Evolutionary conservation across 2,888 invertebrate species (phyloP).

Genomic region (Apodemia mormo): DNA sequence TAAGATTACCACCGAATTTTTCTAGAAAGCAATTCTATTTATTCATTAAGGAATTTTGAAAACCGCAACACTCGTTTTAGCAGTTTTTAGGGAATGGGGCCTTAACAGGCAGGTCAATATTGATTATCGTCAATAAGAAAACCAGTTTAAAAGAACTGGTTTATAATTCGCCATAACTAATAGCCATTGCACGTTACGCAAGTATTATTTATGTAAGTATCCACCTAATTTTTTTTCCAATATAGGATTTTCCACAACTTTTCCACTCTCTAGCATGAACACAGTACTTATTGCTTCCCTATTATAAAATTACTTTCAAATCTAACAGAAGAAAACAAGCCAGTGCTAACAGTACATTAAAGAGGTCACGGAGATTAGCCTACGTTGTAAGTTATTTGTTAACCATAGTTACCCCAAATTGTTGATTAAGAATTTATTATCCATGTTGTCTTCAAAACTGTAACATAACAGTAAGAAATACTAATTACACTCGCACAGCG

Average conservation of each 20-base stretch:
- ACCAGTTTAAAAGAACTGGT: constrained; percentile 6
- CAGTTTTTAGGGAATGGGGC: too few relatives aligned
- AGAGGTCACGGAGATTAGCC: constrained; percentile 41
- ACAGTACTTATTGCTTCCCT: neutral
- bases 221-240: neutral
- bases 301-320: neutral
- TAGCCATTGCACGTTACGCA: neutral
- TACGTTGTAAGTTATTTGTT: constrained; percentile 35
- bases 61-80: too few relatives aligned
- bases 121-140: neutral
- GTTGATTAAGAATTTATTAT: constrained; percentile 56
- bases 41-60: too few relatives aligned
- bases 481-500: constrained; percentile 11
- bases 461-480: constrained; percentile 16
- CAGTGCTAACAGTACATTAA: constrained; percentile 31
- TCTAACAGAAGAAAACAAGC: constrained; percentile 25
- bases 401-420: constrained; percentile 60
- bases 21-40: too few relatives aligned
- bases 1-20: too few relatives aligned
- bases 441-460: constrained; percentile 34
- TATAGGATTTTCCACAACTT: neutral
- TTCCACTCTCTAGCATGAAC: neutral
- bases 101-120: too few relatives aligned
- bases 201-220: neutral
- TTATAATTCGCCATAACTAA: constrained; percentile 17